Evolutionary conservation across 2,888 invertebrate species (phyloP), one percentile per base, ranked within the genome.

Genomic region (Epirrita christyi): DNA sequence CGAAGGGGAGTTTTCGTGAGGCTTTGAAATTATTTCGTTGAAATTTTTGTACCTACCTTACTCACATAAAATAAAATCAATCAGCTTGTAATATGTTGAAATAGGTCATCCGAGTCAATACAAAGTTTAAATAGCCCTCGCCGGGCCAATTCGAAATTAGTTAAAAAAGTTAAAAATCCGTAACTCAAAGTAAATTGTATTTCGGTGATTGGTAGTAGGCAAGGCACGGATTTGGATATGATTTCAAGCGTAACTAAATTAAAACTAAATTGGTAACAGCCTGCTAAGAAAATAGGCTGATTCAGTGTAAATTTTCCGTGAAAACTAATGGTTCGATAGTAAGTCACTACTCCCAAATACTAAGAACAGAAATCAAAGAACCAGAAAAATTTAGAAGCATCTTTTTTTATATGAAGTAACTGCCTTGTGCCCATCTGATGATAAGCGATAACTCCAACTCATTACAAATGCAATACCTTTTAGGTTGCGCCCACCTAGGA

Each of bases 141-240:
- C 6, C 38, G 29, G 27, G n/a, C 45, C 47, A 42, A 34, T 58
- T 55, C 48, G 55, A 59, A 61, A 64, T 60, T 61, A 58, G 62
- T 46, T 55, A 54, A 63, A n/a, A 63, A 63, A 66, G 63, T 61
- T 63, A 64, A 48, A 62, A 28, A 51, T 46, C 55, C 61, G 64
- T 67, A 65, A 69, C 61, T 65, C 63, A 64, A 62, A 64, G 55
- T 66, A 61, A 38, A 63, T 50, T 36, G 41, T 37, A 45, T 61
- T 61, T 57, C 42, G 42, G 42, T 61, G 53, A 59, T 53, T 47
- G 60, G 49, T 50, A 34, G 38, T 43, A 41, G 54, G 36, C 32
- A 42, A 6, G 32, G 32, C 8, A 32, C 14, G 34, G 41, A 40
- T 54, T 57, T 62, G 44, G 50, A 51, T 46, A 55, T 52, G 37